Base-by-base conservation (phyloP, 1,140 invertebrate genomes). In the Maniola jurtina region DNA sequence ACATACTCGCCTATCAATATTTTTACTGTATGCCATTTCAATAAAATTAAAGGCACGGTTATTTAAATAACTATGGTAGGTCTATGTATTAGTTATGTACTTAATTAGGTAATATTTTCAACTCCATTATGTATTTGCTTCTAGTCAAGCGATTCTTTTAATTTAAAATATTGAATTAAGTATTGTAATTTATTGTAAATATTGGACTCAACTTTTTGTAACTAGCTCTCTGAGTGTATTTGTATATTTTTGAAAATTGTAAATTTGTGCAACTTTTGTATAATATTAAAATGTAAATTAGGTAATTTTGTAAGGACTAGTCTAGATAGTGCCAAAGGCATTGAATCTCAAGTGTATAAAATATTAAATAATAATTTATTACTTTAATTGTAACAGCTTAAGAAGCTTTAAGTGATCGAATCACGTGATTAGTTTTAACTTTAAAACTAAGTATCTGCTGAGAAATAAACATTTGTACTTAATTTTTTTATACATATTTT, bases 251-350 rank as follows among this genome's bases (percentile, higher is more conserved):
- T 47, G 57, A 45, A 34, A 42, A 54, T 45, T 60, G 64, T 68
- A 63, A 56, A 61, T 57, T 25, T 34, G 15, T 47, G 36, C 56
- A 48, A 38, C 50, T 63, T 42, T 52, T 58, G 61, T 35, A n/a
- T n/a, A 52, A 58, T 33, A 60, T 65, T 35, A 15, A 36, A 59
- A 47, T 55, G 42, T 59, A 15, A 15, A 48, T 40, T 68, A 55
- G 25, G 33, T 70, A 55, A 66, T 50, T 66, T 68, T 75, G 70
- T 75, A 79, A 70, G 66, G 67, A 70, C 82, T 87, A 88, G 84
- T 87, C 84, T 81, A 75, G 73, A 75, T 73, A 70, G 83, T 89
- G 86, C 83, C 84, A 86, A 89, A 86, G 84, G 83, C 86, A 84
- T 81, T 66, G 78, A 89, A 89, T 87, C 83, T 77, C 79, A 75